Evolutionary conservation across 1,140 invertebrate genomes (phyloP).

Genomic region (Drosophila bifasciata): DNA sequence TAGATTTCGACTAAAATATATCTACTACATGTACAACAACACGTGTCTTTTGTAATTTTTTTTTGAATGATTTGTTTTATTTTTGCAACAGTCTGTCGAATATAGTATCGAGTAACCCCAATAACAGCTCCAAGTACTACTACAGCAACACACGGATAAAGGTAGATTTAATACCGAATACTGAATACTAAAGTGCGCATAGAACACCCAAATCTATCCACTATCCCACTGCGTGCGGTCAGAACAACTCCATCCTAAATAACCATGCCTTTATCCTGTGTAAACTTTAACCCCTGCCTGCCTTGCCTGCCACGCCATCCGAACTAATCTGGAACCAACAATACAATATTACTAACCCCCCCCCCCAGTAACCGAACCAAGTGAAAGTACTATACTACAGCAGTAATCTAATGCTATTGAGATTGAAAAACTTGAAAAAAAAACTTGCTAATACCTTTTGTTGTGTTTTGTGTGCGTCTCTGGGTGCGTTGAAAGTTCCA

Average conservation of each 20-base stretch:
- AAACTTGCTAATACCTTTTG: conserved; percentile 23
- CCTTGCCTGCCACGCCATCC: conserved; percentile 42
- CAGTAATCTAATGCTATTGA: conserved; percentile 1
- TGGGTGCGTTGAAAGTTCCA: conserved; percentile 61
- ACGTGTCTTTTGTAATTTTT: conserved; percentile 7
- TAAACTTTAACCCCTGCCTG: conserved; percentile 37
- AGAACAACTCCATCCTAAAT: conserved; percentile 26
- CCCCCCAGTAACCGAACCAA: conserved; percentile 1
- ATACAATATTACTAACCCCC: conserved; percentile 39
- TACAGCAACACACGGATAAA: conserved; percentile 47
- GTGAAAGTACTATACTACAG: conserved; percentile 31
- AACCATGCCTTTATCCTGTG: conserved; percentile 23
- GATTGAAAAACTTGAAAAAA: too few species aligned
- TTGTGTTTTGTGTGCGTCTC: conserved; percentile 59
- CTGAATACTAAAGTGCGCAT: conserved; percentile 12
- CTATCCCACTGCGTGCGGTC: conserved; percentile 28
- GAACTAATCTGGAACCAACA: conserved; percentile 48
- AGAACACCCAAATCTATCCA: conserved; percentile 20
- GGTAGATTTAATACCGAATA: conserved; percentile 4
- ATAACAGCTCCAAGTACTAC: conserved; percentile 45
- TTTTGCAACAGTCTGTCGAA: conserved; percentile 38
- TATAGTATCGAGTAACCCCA: conserved; percentile 26
- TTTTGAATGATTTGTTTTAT: conserved; percentile 35
- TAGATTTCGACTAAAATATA: too few species aligned
- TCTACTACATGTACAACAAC: conserved; percentile 6